Conservation (phyloP, 1,140 invertebrate genomes). For the Diachasmimorpha longicaudata region DNA sequence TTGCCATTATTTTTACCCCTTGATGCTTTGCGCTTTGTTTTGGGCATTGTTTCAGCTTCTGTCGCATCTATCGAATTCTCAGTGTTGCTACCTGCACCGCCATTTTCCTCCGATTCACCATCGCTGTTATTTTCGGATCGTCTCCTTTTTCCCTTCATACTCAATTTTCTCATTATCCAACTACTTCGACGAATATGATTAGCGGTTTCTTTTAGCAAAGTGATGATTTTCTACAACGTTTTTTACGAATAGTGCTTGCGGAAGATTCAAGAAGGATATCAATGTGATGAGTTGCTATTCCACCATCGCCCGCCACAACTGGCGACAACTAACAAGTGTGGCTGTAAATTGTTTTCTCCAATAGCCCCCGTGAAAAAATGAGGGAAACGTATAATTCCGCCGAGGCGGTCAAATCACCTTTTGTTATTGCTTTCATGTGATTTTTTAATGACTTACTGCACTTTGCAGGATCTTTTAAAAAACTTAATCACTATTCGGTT, state of each 20-base stretch:
- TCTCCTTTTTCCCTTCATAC: slow-evolving; percentile 45
- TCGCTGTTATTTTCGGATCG: slow-evolving; percentile 52
- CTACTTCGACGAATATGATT: neutral
- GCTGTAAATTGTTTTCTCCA: neutral
- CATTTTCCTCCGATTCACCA: slow-evolving; percentile 52
- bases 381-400: neutral
- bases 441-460: neutral
- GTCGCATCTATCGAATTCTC: slow-evolving; percentile 2
- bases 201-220: neutral
- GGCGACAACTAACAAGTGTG: neutral
- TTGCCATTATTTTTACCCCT: slow-evolving; percentile 2
- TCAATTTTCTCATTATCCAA: slow-evolving; percentile 26
- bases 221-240: neutral
- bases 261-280: neutral
- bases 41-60: slow-evolving; percentile 25
- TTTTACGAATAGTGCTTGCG: neutral
- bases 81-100: slow-evolving; percentile 37
- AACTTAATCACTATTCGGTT: neutral
- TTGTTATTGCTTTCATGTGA: neutral
- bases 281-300: neutral
- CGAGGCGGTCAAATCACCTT: neutral
- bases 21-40: slow-evolving; percentile 18
- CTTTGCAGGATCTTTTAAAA: neutral
- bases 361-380: neutral
- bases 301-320: neutral